Evolutionary conservation across 2,888 invertebrate genomes (phyloP), one percentile per base, ranked within the genome.

Genomic region (Athripsodes cinereus): DNA sequence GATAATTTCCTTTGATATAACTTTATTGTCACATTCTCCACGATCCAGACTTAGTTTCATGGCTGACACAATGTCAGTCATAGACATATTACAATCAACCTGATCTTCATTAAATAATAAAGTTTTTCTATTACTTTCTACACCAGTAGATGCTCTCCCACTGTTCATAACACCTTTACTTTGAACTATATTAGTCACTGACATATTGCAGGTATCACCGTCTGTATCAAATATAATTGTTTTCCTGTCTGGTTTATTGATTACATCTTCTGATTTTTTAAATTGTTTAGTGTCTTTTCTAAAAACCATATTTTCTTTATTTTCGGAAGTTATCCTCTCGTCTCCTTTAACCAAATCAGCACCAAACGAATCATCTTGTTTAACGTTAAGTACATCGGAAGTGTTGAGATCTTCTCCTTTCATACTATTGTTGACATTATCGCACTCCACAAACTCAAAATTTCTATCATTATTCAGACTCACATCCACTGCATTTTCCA

Each of bases 41-140:
- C 40, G 40, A 40, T 40, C 40, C 13, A 40, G 13, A 16, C 40
- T 35, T 40, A 16, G 22, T 46, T 5, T 48, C 21, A 48, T 21
- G 13, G 48, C 20, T 6, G 31, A 35, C 5, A 16, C 16, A 13
- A 31, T 18, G 35, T 52, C 40, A 18, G 52, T 48, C 49, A 57
- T 53, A 13, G 53, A 57, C 48, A 53, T 57, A 22, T 57, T 35
- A 8, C 35, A 44, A 40, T 51, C 46, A 26, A 19, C 11, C 6
- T 19, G 11, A 11, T 50, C 22, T 16, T 49, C 35, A 55, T 55
- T 49, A 50, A 49, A 50, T 50, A 52, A 40, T 34, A 52, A 18
- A 18, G 52, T 52, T 22, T 52, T 52, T 22, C 26, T 22, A 22
- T 22, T 52, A 20, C 22, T 11, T 22, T 11, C 13, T 10, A 22